phyloP scores from a whole-genome alignment of 1,140 invertebrate genomes.

The Potamilus streckersoni region DNA sequence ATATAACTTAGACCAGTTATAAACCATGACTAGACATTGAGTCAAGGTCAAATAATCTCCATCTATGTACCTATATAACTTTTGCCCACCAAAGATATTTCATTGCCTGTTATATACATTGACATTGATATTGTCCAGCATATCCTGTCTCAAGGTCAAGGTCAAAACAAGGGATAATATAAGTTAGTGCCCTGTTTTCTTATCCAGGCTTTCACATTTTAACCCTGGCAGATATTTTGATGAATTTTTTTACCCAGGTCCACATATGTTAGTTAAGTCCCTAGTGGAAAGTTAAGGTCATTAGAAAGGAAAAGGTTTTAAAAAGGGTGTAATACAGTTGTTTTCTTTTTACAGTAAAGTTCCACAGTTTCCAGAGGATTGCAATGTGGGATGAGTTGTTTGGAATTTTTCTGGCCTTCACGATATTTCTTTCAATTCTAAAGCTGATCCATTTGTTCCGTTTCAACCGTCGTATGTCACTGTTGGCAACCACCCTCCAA shows the following conservation, averaged over 20 bases:
- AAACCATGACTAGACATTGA: too few species aligned
- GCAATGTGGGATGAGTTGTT: slow-evolving; percentile 64
- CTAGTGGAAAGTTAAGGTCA: slow-evolving; percentile 30
- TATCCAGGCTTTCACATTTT: not conserved
- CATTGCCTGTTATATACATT: too few species aligned
- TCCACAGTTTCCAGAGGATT: slow-evolving; percentile 53
- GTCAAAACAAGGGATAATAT: not conserved
- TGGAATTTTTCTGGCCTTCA: slow-evolving; percentile 65
- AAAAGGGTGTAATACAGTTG: not conserved
- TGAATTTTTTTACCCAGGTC: not conserved
- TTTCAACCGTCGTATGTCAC: slow-evolving; percentile 70
- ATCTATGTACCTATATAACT: too few species aligned
- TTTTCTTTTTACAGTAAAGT: slow-evolving; percentile 41
- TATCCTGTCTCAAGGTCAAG: not conserved
- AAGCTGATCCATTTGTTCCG: slow-evolving; percentile 71
- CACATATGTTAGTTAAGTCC: not conserved
- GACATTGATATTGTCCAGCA: too few species aligned
- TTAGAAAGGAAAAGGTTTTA: slow-evolving; percentile 10
- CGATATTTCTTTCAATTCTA: slow-evolving; percentile 69
- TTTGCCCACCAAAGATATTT: too few species aligned
- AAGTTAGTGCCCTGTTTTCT: too few species aligned
- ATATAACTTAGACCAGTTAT: too few species aligned
- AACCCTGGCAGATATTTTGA: not conserved
- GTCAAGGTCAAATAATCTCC: too few species aligned
- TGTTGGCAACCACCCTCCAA: slow-evolving; percentile 63